Conservation (phyloP, 2,888 invertebrate species). For the Orthosia gracilis region DNA sequence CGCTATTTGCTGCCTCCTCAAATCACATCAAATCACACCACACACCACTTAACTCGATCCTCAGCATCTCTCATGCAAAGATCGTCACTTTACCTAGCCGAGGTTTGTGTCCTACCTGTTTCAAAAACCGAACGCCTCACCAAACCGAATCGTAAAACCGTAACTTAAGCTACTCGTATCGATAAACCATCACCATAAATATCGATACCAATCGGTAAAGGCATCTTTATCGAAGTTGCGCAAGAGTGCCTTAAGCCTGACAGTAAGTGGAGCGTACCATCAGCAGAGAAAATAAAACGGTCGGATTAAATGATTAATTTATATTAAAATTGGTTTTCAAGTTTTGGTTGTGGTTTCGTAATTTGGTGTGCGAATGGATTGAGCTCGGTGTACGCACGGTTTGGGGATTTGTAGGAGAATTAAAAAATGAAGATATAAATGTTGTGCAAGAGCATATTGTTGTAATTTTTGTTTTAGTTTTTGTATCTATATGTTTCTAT, state of each 20-base stretch:
- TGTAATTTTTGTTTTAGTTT: too few relatives aligned
- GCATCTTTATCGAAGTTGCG: slow-evolving; percentile 67
- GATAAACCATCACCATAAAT: slow-evolving; percentile 52
- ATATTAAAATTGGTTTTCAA: slow-evolving; percentile 17
- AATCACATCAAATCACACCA: not conserved
- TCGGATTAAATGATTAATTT: slow-evolving; percentile 5
- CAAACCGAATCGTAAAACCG: slow-evolving; percentile 4
- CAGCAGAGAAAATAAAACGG: slow-evolving; percentile 63
- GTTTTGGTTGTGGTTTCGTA: slow-evolving; percentile 18
- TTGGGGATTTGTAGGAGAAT: not conserved
- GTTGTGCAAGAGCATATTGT: too few relatives aligned
- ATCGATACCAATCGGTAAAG: slow-evolving; percentile 63
- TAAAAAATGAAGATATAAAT: too few relatives aligned
- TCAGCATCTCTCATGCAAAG: not conserved
- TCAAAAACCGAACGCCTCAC: not conserved
- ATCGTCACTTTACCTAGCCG: not conserved
- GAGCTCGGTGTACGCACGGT: not conserved
- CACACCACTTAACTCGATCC: not conserved
- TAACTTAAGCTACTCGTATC: slow-evolving; percentile 12
- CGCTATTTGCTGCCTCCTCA: too few relatives aligned
- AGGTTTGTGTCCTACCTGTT: not conserved
- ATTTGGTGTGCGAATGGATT: slow-evolving; percentile 19
- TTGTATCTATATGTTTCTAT: too few relatives aligned
- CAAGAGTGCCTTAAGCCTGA: slow-evolving; percentile 55
- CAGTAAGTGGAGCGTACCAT: slow-evolving; percentile 70